Conservation (phyloP, 1,140 invertebrate genomes). For the Orchestia grillus region DNA sequence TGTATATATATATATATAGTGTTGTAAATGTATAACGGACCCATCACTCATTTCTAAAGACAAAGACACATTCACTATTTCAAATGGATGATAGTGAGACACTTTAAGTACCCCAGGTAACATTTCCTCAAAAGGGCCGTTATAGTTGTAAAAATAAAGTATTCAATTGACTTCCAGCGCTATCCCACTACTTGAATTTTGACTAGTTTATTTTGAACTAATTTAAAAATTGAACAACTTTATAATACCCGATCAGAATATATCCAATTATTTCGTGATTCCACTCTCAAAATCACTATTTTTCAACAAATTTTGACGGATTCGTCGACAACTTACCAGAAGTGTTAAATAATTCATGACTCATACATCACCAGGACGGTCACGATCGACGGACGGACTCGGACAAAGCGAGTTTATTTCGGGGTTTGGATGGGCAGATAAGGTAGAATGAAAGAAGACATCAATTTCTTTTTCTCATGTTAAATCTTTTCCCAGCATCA, state of each 20-base stretch:
- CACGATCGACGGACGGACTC: background rate
- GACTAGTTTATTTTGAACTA: background rate
- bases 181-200: background rate
- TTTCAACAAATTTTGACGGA: background rate
- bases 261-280: background rate
- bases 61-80: too few species aligned
- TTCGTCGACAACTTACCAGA: background rate
- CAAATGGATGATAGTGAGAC: too few species aligned
- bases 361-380: background rate
- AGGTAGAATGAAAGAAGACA: constrained; percentile 16
- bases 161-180: background rate
- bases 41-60: too few species aligned
- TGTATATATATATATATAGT: too few species aligned
- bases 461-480: background rate
- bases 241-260: background rate
- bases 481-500: constrained; percentile 13
- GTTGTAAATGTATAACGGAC: too few species aligned
- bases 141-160: background rate
- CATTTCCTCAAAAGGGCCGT: too few species aligned
- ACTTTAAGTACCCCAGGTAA: too few species aligned
- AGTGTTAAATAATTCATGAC: background rate
- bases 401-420: background rate
- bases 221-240: background rate
- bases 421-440: background rate
- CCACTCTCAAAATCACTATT: background rate